Base-by-base conservation (phyloP, 2,888 invertebrate species). In the Cephus rjabovi region DNA sequence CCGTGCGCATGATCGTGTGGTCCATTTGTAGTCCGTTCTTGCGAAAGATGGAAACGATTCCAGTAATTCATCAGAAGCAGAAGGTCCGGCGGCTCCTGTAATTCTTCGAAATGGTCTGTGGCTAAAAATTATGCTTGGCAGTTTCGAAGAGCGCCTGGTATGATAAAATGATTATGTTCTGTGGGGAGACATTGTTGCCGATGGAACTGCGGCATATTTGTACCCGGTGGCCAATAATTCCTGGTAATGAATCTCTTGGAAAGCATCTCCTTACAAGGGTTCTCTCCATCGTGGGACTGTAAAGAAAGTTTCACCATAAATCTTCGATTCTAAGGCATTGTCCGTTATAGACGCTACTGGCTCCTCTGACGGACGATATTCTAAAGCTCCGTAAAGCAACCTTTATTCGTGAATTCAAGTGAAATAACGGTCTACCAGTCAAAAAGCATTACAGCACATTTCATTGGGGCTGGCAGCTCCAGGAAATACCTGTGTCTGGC, bases 291-390 rank as follows among this genome's bases (percentile, higher is more conserved):
- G 76, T 75, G 56, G 79, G 79, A 80, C 79, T 79, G 80, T 81
- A 79, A 76, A 80, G 74, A 84, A 88, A 88, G 85, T 88, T 88
- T 86, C 77, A 81, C 83, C 85, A 86, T 88, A 87, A 87, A 85
- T 86, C 86, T 84, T 73, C 79, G 80, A 84, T 84, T 85, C 84
- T 80, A 85, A 83, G 81, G 83, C 82, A 82, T 85, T 86, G 84
- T 85, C 84, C 83, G 81, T 81, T 79, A 80, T 79, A 74, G 77
- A 70, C 69, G 40, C 56, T 56, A 56, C 56, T 56, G 56, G 56
- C 56, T 23, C 56, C 56, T 23, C 56, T 56, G 56, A 56, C 9
- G 23, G 56, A 56, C 56, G 56, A 56, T 56, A 56, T 56, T 56
- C 56, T 56, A 56, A 56, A 56, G 56, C 56, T 23, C 56, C 56